These are phyloP conservation scores for Pseudochirops corinnae DNA, from an alignment of 2,797 vertebrate genomes.

Conservation along the genomic window DNA sequence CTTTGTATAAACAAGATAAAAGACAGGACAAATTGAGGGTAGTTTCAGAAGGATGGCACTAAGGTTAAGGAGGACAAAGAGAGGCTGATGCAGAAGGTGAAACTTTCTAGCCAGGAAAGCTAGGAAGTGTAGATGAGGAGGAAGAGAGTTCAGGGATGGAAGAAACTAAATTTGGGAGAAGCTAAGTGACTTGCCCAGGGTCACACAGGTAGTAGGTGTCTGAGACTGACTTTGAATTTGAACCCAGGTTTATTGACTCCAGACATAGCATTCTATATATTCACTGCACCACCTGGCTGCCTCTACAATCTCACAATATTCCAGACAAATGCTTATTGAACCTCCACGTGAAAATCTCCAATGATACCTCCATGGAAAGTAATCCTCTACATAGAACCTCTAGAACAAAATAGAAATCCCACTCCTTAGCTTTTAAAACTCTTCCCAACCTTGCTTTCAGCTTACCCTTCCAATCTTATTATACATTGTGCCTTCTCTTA, in stretches of 20 bases:
- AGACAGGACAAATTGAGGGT: not conserved
- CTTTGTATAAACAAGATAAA: not conserved
- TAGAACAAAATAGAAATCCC: not conserved
- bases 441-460: not conserved
- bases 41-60: not conserved
- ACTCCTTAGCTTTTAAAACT: not conserved
- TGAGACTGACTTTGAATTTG: not conserved
- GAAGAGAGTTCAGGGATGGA: not conserved
- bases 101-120: not conserved
- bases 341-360: not conserved
- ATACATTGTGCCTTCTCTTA: not conserved
- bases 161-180: not conserved
- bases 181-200: accelerated
- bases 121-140: not conserved
- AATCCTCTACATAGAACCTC: not conserved
- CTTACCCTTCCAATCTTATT: not conserved
- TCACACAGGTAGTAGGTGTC: not conserved
- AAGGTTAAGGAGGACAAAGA: not conserved
- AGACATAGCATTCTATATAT: not conserved
- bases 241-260: not conserved
- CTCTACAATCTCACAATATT: not conserved
- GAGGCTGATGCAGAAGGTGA: not conserved
- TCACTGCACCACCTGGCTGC: not conserved
- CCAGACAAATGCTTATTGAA: not conserved
- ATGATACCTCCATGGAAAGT: not conserved